Conservation (phyloP, 2,888 invertebrate genomes). For the Phalera bucephala region DNA sequence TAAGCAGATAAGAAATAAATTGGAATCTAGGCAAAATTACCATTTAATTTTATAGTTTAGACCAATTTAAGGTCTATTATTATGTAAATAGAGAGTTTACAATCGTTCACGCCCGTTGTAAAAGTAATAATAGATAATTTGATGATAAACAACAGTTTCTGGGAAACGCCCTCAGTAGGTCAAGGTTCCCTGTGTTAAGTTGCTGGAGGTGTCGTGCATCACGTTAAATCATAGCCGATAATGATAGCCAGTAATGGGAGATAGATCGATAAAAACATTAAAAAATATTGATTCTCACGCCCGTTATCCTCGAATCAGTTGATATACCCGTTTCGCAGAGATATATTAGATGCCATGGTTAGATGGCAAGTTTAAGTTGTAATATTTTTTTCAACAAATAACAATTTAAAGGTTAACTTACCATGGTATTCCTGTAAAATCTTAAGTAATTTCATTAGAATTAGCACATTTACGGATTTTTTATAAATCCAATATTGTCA, state of each 20-base stretch:
- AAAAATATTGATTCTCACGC: no score
- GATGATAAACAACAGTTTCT: conserved; percentile 41
- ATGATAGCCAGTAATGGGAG: conserved; percentile 21
- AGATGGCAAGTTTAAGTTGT: no score
- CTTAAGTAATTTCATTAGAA: no score
- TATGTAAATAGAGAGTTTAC: conserved; percentile 38
- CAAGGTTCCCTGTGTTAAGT: conserved; percentile 57
- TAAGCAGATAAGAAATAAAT: no score
- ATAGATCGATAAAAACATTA: conserved; percentile 16
- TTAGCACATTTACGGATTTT: no score
- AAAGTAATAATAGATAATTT: conserved; percentile 49
- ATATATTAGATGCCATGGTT: no score
- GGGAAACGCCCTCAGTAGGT: conserved; percentile 64
- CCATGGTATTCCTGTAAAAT: no score
- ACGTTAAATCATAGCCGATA: conserved; percentile 38
- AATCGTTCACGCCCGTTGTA: conserved; percentile 42
- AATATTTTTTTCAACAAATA: no score
- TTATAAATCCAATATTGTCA: no score
- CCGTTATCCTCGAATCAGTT: no score
- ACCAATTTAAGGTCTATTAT: conserved; percentile 24
- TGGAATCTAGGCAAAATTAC: conserved; percentile 2
- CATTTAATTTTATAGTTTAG: conserved; percentile 10
- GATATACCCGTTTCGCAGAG: no score
- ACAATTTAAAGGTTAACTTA: no score
- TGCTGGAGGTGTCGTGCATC: conserved; percentile 62